Percentiles rank a stretch among this genome's conserved stretches.
These are phyloP conservation scores for Drosophila pallidifrons DNA, from an alignment of 1,140 invertebrate species.

Conservation along the genomic window DNA sequence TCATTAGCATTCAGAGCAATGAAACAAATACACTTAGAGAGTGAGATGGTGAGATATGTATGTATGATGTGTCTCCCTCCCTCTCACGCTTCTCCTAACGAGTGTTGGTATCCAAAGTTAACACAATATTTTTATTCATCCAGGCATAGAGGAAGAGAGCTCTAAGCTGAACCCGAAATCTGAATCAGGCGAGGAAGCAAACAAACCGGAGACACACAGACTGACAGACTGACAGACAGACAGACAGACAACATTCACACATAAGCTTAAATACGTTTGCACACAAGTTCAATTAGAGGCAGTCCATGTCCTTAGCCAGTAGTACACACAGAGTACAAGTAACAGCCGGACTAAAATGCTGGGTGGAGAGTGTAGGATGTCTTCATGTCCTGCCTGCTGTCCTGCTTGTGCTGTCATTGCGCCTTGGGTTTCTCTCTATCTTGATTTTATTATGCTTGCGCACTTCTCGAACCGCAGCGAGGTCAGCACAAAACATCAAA, in stretches of 20 bases:
- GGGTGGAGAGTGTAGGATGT: slow-evolving; percentile 1
- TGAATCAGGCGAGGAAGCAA: slow-evolving; percentile 38
- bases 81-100: slow-evolving; percentile 22
- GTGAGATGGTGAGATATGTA: slow-evolving; percentile 35
- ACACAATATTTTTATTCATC: slow-evolving; percentile 81
- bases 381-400: slow-evolving; percentile 5
- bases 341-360: neutral
- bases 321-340: neutral
- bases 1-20: slow-evolving; percentile 83
- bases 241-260: slow-evolving; percentile 66
- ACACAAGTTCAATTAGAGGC: slow-evolving; percentile 81
- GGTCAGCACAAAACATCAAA: slow-evolving; percentile 80
- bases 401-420: slow-evolving; percentile 20
- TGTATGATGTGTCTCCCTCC: slow-evolving; percentile 12
- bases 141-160: slow-evolving; percentile 55
- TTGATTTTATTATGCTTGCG: slow-evolving; percentile 82
- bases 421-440: slow-evolving; percentile 59
- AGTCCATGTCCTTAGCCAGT: slow-evolving; percentile 22
- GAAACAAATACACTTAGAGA: slow-evolving; percentile 80
- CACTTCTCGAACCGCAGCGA: slow-evolving; percentile 76
- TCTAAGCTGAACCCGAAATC: slow-evolving; percentile 44
- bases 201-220: slow-evolving; percentile 19
- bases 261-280: slow-evolving; percentile 76
- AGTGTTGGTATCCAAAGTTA: slow-evolving; percentile 67
- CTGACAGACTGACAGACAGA: slow-evolving; percentile 37